These are phyloP conservation scores for Pterophyllum scalare DNA, from an alignment of 2,113 vertebrate species.

Conservation along the genomic window DNA sequence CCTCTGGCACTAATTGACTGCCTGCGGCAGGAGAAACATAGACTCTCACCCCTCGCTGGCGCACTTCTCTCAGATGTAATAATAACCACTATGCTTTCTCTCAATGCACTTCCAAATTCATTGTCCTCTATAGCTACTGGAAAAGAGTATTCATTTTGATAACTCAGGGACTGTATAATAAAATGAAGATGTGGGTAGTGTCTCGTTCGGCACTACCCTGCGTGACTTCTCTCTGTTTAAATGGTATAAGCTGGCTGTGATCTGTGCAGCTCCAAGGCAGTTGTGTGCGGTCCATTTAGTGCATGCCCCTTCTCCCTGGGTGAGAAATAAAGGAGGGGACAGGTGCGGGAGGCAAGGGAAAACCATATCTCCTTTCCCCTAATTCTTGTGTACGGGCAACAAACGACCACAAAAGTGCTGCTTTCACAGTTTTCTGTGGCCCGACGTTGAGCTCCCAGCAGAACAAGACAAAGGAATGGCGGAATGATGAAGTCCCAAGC, in stretches of 20 bases:
- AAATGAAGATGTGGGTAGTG: slow-evolving; percentile 48
- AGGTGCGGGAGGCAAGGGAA: slow-evolving; percentile 59
- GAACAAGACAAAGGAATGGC: slow-evolving; percentile 79
- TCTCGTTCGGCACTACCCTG: not conserved
- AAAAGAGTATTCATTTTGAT: slow-evolving; percentile 61
- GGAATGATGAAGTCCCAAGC: slow-evolving; percentile 77
- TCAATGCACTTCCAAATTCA: slow-evolving; percentile 60
- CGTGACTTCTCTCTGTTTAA: slow-evolving; percentile 37
- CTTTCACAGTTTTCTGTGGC: slow-evolving; percentile 81
- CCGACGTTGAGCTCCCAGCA: slow-evolving; percentile 75
- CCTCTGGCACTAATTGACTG: slow-evolving; percentile 81
- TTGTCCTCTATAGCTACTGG: slow-evolving; percentile 31
- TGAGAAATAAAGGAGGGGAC: slow-evolving; percentile 58
- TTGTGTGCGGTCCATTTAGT: slow-evolving; percentile 77
- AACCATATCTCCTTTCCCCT: slow-evolving; percentile 63
- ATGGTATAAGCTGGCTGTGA: slow-evolving; percentile 20
- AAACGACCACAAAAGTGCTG: slow-evolving; percentile 85
- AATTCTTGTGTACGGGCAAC: slow-evolving; percentile 80
- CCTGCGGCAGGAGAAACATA: slow-evolving; percentile 76
- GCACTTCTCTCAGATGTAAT: slow-evolving; percentile 75
- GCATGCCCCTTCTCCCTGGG: slow-evolving; percentile 60
- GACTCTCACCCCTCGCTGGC: slow-evolving; percentile 62
- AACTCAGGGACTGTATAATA: slow-evolving; percentile 44
- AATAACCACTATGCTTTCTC: slow-evolving; percentile 68
- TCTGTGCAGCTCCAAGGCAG: slow-evolving; percentile 28